Base-by-base conservation (phyloP, 2,888 invertebrate species). In the Acrobasis repandana region DNA sequence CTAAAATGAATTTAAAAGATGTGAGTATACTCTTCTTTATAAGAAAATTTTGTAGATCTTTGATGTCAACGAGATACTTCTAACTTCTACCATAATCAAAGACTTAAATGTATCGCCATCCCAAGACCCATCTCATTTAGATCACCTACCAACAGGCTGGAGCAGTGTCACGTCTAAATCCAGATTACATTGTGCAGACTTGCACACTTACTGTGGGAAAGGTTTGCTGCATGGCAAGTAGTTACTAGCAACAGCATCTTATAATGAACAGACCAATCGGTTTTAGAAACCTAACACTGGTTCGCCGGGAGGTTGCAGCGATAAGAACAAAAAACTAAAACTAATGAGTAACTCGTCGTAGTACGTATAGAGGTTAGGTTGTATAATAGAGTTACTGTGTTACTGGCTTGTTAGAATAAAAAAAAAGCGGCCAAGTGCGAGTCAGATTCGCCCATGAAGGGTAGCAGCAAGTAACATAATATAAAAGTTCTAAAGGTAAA, bases 131-230 rank as follows among this genome's bases (percentile, higher is more conserved):
- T 20, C 49, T 20, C 20, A 49, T 49, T 28, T 49, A 49, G 49
- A 20, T 49, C 49, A 20, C 49, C 20, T 20, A 49, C 9, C 49
- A 14, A 48, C 18, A 48, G 11, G 10, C 49, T 1, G 18, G 5
- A 49, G 20, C 16, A 49, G 16, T 28, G 49, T 15, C 10, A 49
- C 20, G 49, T 49, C 20, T 49, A 49, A 10, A 20, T 38, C 38
- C 11, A 49, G 20, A 49, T 49, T 49, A 49, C 20, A 49, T 49
- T 14, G 11, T 11, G 49, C 49, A 49, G 18, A 49, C 20, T 49
- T 49, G 49, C 49, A 49, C 11, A 14, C 14, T 11, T 20, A 28
- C 49, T 18, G 20, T 49, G 49, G 49, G 49, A 20, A 20, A 20
- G 18, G 14, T 11, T 20, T 1, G 11, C 16, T 49, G 9, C 49